phyloP scores from a whole-genome alignment of 2,888 invertebrate species.

The Sinotaia quadrata region DNA sequence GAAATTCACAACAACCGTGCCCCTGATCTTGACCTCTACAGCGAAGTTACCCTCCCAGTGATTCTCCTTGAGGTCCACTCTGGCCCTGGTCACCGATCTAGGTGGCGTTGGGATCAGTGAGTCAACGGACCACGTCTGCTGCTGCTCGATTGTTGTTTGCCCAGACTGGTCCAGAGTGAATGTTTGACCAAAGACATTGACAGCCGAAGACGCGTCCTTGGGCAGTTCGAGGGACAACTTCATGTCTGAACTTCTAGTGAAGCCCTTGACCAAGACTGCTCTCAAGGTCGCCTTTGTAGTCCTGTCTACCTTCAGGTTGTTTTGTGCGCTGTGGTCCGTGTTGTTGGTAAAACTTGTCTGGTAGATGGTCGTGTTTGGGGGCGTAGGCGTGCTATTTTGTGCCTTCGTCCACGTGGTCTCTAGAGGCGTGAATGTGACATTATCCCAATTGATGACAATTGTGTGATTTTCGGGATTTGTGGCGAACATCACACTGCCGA shows the following conservation, averaged over 20 bases:
- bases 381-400: background rate
- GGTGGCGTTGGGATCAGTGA: background rate
- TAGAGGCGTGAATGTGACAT: background rate
- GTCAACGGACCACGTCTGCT: constrained; percentile 6
- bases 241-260: background rate
- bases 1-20: background rate
- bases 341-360: background rate
- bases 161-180: background rate
- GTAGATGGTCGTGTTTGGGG: background rate
- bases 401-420: background rate
- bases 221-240: background rate
- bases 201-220: background rate
- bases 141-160: background rate
- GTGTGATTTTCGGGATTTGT: background rate
- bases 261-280: background rate
- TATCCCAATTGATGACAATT: background rate
- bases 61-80: background rate
- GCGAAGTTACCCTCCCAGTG: background rate
- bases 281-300: background rate
- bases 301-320: background rate
- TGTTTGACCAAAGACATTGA: background rate
- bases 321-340: background rate
- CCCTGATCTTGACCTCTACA: background rate
- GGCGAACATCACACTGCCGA: background rate
- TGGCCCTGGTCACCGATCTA: background rate